phyloP scores from a whole-genome alignment of 35 echinoderm and acorn worm genomes.

The Patiria miniata region DNA sequence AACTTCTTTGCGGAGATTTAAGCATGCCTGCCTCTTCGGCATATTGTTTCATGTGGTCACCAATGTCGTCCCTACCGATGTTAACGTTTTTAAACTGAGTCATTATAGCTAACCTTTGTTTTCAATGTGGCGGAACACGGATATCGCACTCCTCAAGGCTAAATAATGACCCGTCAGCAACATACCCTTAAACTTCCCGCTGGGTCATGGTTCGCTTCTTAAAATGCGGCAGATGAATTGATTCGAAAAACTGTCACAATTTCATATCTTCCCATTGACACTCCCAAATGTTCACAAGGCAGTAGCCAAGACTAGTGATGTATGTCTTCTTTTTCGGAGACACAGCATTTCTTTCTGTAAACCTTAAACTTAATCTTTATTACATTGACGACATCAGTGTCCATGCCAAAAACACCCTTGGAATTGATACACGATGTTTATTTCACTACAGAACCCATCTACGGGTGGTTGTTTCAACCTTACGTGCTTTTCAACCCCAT shows the following conservation, averaged over 20 bases:
- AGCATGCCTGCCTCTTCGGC: no score
- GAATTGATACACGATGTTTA: constrained; percentile 55
- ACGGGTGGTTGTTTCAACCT: constrained; percentile 45
- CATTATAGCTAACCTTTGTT: constrained; percentile 39
- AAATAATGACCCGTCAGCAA: no score
- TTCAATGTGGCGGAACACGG: not conserved
- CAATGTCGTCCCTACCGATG: constrained; percentile 40
- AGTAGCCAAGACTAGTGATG: constrained; percentile 25
- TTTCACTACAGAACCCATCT: constrained; percentile 42
- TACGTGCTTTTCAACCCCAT: constrained; percentile 33
- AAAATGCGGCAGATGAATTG: no score
- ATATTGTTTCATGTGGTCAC: no score
- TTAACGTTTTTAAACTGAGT: constrained; percentile 49
- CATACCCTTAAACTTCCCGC: no score
- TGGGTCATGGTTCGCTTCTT: no score
- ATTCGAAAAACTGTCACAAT: no score
- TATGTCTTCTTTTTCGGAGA: constrained; percentile 25
- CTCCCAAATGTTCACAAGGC: constrained; percentile 36
- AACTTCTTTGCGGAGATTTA: no score
- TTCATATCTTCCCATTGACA: not conserved
- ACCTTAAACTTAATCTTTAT: not conserved
- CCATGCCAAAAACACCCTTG: constrained; percentile 68
- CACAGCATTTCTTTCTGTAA: not conserved
- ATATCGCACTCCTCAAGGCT: constrained; percentile 40
- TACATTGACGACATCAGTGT: constrained; percentile 44